These are phyloP conservation scores for Drosophila truncata DNA, from an alignment of 1,140 invertebrate species.

Conservation along the genomic window DNA sequence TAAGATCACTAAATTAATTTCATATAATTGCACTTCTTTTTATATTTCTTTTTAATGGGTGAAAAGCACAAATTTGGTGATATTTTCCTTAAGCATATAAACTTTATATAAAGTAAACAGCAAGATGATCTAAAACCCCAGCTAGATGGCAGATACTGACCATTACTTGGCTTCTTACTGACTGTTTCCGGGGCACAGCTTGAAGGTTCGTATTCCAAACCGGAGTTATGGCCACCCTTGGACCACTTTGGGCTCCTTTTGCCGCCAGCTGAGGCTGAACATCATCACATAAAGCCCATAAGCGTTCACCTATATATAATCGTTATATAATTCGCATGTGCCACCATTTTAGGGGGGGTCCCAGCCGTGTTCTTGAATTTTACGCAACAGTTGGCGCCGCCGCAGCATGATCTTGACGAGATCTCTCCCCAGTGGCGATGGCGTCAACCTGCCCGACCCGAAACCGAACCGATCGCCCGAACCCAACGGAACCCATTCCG, in stretches of 20 bases:
- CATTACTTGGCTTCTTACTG: no score
- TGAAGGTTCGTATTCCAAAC: background rate
- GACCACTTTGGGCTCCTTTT: slow-evolving; percentile 34
- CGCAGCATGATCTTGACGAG: slow-evolving; percentile 67
- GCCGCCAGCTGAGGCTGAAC: slow-evolving; percentile 23
- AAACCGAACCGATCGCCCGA: slow-evolving; percentile 7
- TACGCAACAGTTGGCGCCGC: slow-evolving; percentile 81
- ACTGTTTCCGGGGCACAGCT: background rate
- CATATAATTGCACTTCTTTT: background rate
- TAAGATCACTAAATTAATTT: background rate
- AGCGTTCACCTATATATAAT: slow-evolving; percentile 20
- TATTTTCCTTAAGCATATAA: no score
- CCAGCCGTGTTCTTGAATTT: slow-evolving; percentile 75
- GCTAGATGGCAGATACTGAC: background rate
- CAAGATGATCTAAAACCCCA: slow-evolving; percentile 3
- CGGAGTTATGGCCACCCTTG: slow-evolving; percentile 4
- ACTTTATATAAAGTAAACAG: background rate
- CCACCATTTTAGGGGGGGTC: slow-evolving; percentile 29
- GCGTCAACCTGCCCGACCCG: slow-evolving; percentile 69
- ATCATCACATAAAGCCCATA: slow-evolving; percentile 12
- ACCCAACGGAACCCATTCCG: slow-evolving; percentile 8
- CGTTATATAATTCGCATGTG: slow-evolving; percentile 48
- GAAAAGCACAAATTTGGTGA: background rate
- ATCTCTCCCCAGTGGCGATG: slow-evolving; percentile 41
- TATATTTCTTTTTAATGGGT: background rate